These are phyloP conservation scores for Chascanopsetta lugubris DNA, from an alignment of 2,113 vertebrate species.

Conservation along the genomic window DNA sequence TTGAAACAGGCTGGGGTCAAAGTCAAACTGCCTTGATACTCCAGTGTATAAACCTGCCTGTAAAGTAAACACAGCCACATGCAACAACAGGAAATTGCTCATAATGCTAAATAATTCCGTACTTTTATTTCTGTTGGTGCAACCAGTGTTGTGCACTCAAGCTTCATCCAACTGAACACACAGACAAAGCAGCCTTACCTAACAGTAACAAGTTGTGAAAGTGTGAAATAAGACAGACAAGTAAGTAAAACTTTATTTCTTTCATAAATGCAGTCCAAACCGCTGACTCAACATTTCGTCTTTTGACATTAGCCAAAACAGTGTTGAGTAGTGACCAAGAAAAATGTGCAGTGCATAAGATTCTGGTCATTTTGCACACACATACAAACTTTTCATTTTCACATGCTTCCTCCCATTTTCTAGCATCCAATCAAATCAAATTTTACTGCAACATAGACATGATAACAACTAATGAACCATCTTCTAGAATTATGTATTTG, in stretches of 20 bases:
- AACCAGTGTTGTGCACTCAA: neutral
- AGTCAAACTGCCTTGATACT: neutral
- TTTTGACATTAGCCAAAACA: constrained; percentile 5
- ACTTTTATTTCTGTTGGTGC: neutral
- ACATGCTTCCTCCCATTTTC: too few relatives aligned
- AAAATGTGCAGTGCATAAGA: too few relatives aligned
- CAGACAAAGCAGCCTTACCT: constrained; percentile 6
- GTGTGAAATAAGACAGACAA: constrained; percentile 4
- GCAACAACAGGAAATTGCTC: neutral
- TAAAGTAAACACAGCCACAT: neutral
- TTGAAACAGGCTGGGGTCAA: neutral
- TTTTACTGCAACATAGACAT: too few relatives aligned
- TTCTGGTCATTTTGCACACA: too few relatives aligned
- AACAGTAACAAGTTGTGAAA: constrained; percentile 1
- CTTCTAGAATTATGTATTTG: too few relatives aligned
- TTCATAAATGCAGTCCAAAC: neutral
- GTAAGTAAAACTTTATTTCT: neutral
- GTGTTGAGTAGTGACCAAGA: too few relatives aligned
- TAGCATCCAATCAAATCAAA: too few relatives aligned
- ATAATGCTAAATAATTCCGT: constrained; percentile 16
- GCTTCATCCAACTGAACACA: constrained; percentile 8
- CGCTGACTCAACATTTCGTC: neutral
- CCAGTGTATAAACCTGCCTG: neutral
- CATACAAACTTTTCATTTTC: too few relatives aligned
- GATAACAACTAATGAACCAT: too few relatives aligned